A percentile compares a stretch with the other conserved stretches of the same genome.
Conservation (phyloP, 2,113 vertebrate species). For the Apteryx owenii region DNA sequence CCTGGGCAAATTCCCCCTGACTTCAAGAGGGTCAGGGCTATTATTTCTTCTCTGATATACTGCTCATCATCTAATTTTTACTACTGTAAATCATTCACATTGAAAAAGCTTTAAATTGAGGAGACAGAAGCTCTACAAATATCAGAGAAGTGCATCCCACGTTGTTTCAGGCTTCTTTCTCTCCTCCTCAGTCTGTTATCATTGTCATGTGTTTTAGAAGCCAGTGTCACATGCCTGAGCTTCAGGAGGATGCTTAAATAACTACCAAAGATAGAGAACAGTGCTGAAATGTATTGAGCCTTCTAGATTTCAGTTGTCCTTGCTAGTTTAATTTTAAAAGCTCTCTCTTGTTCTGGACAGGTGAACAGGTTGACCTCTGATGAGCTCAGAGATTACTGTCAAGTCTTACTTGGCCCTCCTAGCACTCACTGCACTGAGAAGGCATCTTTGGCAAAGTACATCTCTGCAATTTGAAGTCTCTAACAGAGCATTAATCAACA, state of each 20-base stretch:
- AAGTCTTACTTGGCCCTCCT: neutral
- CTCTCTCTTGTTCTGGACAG: neutral
- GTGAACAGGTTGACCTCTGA: neutral
- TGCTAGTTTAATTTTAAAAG: slow-evolving; percentile 21
- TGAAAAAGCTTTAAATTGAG: neutral
- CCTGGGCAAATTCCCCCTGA: neutral
- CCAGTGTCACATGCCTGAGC: neutral
- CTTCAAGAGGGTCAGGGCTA: neutral
- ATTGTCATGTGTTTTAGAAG: slow-evolving; percentile 13
- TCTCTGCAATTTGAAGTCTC: slow-evolving; percentile 15
- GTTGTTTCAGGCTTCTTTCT: neutral
- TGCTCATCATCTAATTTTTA: neutral
- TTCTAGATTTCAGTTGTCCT: neutral
- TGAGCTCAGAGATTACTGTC: neutral
- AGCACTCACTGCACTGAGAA: neutral
- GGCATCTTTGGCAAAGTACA: neutral
- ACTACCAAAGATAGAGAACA: neutral
- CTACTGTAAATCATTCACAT: neutral
- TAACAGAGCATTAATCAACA: slow-evolving; percentile 53
- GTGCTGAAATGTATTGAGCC: neutral
- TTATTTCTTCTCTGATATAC: neutral
- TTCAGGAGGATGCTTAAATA: slow-evolving; percentile 9
- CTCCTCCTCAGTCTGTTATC: neutral
- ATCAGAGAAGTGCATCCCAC: neutral
- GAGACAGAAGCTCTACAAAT: neutral